phyloP scores from a whole-genome alignment of 1,140 invertebrate genomes.

The Ylistrum balloti region DNA sequence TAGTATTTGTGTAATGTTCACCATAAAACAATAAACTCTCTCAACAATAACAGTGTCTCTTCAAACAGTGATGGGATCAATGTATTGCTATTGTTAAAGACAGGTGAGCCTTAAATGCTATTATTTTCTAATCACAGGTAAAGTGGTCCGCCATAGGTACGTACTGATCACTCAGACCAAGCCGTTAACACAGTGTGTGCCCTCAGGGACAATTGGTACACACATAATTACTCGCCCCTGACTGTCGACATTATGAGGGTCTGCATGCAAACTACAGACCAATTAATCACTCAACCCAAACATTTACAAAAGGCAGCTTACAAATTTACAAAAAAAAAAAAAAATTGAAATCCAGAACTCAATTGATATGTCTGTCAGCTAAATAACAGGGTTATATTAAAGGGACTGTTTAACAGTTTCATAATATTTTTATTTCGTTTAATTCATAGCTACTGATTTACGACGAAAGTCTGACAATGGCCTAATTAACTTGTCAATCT shows the following conservation, averaged over 20 bases:
- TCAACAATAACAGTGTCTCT: background rate
- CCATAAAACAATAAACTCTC: background rate
- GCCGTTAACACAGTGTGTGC: background rate
- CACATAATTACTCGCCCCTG: background rate
- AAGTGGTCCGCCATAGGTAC: background rate
- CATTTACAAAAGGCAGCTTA: background rate
- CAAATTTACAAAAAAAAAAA: background rate
- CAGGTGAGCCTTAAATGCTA: too few species aligned
- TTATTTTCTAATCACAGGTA: too few species aligned
- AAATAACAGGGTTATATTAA: background rate
- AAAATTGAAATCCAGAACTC: background rate
- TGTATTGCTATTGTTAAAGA: background rate
- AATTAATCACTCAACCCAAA: constrained; percentile 1
- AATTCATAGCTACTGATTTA: too few species aligned
- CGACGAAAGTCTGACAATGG: background rate
- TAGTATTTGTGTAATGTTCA: background rate
- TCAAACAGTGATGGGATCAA: background rate
- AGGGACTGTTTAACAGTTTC: background rate
- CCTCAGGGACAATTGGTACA: constrained; percentile 16
- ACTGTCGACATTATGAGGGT: background rate
- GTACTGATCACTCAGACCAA: background rate
- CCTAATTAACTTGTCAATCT: background rate
- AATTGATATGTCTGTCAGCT: background rate
- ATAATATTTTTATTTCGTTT: background rate
- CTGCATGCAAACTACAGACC: background rate